Conservation (phyloP, 30 jellyfish, hydroid and myxozoan genomes). For the Euphysa ruthae region DNA sequence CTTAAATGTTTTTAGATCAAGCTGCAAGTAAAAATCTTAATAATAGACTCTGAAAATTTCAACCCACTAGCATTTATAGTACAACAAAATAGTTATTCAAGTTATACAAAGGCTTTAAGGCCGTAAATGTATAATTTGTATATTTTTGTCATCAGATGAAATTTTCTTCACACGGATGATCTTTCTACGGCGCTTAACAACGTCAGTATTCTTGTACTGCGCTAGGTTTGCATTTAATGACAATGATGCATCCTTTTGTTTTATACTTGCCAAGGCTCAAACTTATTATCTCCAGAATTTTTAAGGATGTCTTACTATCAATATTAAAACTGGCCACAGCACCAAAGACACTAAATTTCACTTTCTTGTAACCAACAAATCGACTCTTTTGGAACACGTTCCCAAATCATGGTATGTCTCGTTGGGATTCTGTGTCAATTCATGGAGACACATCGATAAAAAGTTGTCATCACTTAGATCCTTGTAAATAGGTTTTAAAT, state of each 20-base stretch:
- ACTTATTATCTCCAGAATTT: not conserved
- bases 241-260: conserved; percentile 1
- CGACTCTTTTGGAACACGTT: not conserved
- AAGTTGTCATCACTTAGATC: conserved; percentile 1
- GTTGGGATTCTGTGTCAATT: not conserved
- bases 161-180: not conserved
- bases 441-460: conserved; percentile 1
- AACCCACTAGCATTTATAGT: no score
- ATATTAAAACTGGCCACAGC: not conserved
- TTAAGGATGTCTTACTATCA: not conserved
- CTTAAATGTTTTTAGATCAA: no score
- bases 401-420: not conserved
- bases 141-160: not conserved
- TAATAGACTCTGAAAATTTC: no score
- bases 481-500: no score
- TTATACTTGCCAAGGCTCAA: not conserved
- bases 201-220: conserved; percentile 1
- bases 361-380: not conserved
- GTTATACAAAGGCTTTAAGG: not conserved
- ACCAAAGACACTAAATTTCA: not conserved
- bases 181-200: not conserved
- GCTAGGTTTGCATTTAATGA: not conserved
- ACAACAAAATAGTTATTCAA: no score
- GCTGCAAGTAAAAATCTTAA: no score
- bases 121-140: not conserved